Conservation (phyloP, 35 echinoderm and acorn worm species). For the Ptychodera flava region DNA sequence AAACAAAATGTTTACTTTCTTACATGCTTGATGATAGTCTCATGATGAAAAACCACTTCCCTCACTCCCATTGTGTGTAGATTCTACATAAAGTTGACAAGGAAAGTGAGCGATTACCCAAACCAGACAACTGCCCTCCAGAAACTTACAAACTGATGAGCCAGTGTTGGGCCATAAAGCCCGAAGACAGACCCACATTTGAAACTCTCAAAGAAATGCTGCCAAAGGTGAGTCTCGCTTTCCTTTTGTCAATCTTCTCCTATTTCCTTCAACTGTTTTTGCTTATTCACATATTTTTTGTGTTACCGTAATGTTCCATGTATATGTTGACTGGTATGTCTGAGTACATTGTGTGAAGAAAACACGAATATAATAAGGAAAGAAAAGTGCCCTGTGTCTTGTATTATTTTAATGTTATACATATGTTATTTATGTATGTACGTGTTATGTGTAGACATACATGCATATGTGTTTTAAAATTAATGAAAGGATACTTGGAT, state of each 20-base stretch:
- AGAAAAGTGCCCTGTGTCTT: too few species aligned
- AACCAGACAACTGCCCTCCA: constrained; percentile 63
- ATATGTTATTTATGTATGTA: not conserved
- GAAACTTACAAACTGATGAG: constrained; percentile 67
- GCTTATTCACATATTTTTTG: too few species aligned
- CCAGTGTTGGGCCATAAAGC: constrained; percentile 62
- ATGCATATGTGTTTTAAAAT: not conserved
- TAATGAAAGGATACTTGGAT: not conserved
- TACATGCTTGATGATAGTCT: too few species aligned
- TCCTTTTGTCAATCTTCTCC: not conserved
- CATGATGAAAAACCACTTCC: too few species aligned
- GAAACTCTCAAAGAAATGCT: constrained; percentile 57
- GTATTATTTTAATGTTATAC: too few species aligned
- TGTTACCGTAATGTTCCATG: too few species aligned
- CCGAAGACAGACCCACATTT: constrained; percentile 79
- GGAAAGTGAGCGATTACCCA: constrained; percentile 60
- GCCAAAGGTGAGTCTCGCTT: constrained; percentile 40
- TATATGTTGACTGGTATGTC: too few species aligned
- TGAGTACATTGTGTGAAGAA: too few species aligned
- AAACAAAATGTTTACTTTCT: too few species aligned
- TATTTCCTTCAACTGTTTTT: not conserved
- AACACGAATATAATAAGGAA: too few species aligned
- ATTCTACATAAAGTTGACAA: constrained; percentile 92
- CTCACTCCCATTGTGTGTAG: too few species aligned
- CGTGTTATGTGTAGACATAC: not conserved